phyloP scores from a whole-genome alignment of 2,113 vertebrate genomes.

The Struthidea cinerea region DNA sequence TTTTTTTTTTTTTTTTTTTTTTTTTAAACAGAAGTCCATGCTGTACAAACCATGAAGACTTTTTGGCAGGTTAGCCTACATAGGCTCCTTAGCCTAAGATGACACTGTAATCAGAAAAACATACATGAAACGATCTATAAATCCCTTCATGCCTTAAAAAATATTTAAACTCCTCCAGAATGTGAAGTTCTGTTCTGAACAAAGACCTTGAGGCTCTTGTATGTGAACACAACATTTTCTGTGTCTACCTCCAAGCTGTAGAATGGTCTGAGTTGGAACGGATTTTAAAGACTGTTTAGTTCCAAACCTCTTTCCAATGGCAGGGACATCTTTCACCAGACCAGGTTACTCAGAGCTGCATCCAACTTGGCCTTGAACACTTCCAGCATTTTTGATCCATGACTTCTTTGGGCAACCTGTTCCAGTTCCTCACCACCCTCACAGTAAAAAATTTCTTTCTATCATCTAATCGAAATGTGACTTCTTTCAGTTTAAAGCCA shows the following conservation, averaged over 20 bases:
- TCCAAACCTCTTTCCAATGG: neutral
- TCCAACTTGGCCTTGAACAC: neutral
- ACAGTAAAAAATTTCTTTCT: neutral
- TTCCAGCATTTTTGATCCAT: neutral
- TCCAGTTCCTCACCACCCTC: neutral
- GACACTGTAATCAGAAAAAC: neutral
- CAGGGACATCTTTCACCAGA: neutral
- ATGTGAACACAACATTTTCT: neutral
- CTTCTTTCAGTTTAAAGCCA: neutral
- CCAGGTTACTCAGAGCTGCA: neutral
- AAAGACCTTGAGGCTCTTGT: neutral
- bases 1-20: rapidly evolving
- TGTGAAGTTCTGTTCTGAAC: neutral
- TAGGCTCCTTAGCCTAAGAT: neutral
- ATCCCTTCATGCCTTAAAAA: neutral
- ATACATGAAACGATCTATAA: neutral
- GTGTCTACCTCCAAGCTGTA: neutral
- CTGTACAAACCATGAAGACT: neutral
- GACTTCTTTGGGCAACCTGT: neutral
- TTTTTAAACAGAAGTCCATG: neutral
- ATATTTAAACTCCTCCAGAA: neutral
- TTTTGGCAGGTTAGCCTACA: neutral
- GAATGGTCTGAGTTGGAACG: neutral
- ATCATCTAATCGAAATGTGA: neutral
- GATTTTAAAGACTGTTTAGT: neutral